phyloP scores from a whole-genome alignment of 2,113 vertebrate species.

The Chrysemys picta region DNA sequence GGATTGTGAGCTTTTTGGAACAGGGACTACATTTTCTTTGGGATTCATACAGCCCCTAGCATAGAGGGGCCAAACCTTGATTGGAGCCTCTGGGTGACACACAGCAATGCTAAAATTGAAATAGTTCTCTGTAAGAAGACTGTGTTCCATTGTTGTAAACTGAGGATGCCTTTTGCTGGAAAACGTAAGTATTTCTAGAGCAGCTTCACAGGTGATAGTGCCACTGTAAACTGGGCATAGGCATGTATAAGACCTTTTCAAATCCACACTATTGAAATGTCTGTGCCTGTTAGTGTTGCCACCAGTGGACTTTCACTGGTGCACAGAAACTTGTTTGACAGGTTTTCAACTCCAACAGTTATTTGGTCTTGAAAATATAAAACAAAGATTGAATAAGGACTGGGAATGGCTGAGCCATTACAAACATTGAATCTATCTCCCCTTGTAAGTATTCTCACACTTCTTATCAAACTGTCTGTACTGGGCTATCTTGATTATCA shows the following conservation, averaged over 20 bases:
- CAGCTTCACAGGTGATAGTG: not conserved
- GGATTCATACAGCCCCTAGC: not conserved
- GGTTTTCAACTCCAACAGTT: not conserved
- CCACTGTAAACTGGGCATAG: not conserved
- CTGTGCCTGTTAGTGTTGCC: not conserved
- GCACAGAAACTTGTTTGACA: not conserved
- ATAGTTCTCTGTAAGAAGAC: not conserved
- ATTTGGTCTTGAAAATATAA: not conserved
- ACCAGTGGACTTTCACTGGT: not conserved
- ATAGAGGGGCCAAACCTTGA: not conserved
- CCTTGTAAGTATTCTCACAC: too few species aligned
- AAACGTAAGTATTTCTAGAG: not conserved
- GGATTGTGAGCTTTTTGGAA: accelerated
- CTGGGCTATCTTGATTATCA: too few species aligned
- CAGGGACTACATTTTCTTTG: not conserved
- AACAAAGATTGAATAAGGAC: too few species aligned
- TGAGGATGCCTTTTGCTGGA: not conserved
- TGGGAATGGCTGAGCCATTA: too few species aligned
- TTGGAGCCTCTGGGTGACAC: not conserved
- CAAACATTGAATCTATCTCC: too few species aligned
- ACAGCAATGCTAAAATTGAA: not conserved
- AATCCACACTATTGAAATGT: not conserved
- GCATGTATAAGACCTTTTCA: not conserved
- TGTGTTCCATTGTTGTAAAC: not conserved
- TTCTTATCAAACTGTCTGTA: too few species aligned